Evolutionary conservation across 2,888 invertebrate species (phyloP), one percentile per base, ranked within the genome.

Genomic region (Helobdella robusta): DNA sequence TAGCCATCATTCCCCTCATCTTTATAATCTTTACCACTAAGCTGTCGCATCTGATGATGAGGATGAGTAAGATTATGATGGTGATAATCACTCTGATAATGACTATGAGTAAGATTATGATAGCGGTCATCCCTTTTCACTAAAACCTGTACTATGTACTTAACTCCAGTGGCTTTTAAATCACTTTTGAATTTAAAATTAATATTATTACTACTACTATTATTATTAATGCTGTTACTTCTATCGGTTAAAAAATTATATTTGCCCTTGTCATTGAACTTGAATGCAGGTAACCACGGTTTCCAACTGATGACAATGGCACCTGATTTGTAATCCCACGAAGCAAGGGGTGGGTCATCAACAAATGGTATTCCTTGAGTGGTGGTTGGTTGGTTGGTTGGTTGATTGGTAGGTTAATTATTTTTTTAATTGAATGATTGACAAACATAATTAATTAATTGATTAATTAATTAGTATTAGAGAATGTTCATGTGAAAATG

Each of bases 301-400:
- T 56, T 56, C 56, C 56, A 56, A 11, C 25, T 30, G 11, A 56
- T 25, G 25, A 30, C 28, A n/a, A 56, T 25, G 1, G 28, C 2
- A n/a, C 32, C 32, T n/a, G n/a, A n/a, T 15, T 56, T 32, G 20
- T 28, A 3, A 6, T 6, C 32, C 6, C 28, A 6, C 30, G 20
- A 28, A 30, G 28, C 56, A 1, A 30, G n/a, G 25, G 56, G 56
- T 5, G 56, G 56, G 28, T 56, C 56, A n/a, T n/a, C 28, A 5
- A 56, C 18, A 18, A 56, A 56, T 5, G 56, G 56, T 25, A 56
- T 28, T 56, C 56, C 56, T 56, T 25, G n/a, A n/a, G n/a, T n/a
- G n/a, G n/a, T n/a, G n/a, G n/a, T n/a, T n/a, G n/a, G n/a, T n/a
- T n/a, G n/a, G n/a, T n/a, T n/a, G n/a, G n/a, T n/a, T n/a, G n/a